Evolutionary conservation across 2,797 vertebrate species (phyloP).

Genomic region (Microctenopoma lineatum): DNA sequence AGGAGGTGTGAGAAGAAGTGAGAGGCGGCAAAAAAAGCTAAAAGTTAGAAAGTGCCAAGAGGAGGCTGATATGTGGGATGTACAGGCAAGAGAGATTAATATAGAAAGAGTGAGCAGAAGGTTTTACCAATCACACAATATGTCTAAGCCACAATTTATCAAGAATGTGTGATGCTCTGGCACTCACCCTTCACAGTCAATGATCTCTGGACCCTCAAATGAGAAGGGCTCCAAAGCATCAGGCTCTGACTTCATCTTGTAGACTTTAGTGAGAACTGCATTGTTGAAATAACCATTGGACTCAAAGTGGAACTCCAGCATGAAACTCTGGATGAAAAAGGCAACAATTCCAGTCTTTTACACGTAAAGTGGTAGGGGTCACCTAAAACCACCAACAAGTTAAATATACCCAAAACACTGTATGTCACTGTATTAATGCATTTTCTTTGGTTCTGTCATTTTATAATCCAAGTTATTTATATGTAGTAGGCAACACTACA

Average conservation of each 20-base stretch:
- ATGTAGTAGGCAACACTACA: too few species aligned
- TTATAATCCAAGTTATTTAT: too few species aligned
- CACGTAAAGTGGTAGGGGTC: too few species aligned
- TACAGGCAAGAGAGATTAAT: slow-evolving; percentile 29
- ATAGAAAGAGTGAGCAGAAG: slow-evolving; percentile 21
- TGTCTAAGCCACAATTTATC: slow-evolving; percentile 6
- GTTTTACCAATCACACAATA: slow-evolving; percentile 28
- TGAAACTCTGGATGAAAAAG: slow-evolving; percentile 88
- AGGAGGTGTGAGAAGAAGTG: slow-evolving; percentile 7
- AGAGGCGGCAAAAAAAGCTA: slow-evolving; percentile 28
- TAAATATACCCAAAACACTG: too few species aligned
- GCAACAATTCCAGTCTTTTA: not conserved
- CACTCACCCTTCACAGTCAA: slow-evolving; percentile 96
- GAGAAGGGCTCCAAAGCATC: slow-evolving; percentile 95
- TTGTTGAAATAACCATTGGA: slow-evolving; percentile 96
- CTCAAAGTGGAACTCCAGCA: slow-evolving; percentile 97
- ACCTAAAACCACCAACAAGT: too few species aligned
- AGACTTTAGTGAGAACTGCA: slow-evolving; percentile 93
- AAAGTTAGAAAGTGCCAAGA: slow-evolving; percentile 29
- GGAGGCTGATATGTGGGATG: slow-evolving; percentile 45
- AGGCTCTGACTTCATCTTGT: slow-evolving; percentile 98
- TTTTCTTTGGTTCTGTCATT: too few species aligned
- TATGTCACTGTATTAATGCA: too few species aligned
- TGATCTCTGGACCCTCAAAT: slow-evolving; percentile 97
- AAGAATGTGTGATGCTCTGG: not conserved